Base-by-base conservation (phyloP, 2,797 vertebrate genomes). In the Macropodus opercularis region DNA sequence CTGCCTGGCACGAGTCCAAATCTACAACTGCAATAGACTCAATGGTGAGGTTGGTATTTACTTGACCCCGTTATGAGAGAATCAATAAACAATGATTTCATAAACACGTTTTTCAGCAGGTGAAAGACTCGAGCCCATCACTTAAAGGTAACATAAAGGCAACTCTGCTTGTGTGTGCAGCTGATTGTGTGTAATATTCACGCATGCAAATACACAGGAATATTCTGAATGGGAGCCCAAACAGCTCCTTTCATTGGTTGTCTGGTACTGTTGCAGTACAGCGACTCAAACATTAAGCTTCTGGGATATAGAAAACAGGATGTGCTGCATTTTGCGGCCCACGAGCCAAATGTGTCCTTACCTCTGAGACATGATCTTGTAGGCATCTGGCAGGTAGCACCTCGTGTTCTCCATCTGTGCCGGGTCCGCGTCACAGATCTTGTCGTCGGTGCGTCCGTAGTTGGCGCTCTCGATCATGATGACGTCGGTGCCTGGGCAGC, bases 381-480 rank as follows among this genome's bases (percentile, higher is more conserved):
- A 98, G 29, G 98, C 96, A 79, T 99, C 98, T 36, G 98, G 98
- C 77, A 99, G 94, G 89, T 98, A 99, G 89, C 98, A 99, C 68
- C 95, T 93, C 14, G 96, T 98, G 86, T 99, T 99, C 88, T 99
- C 97, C 98, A 99, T 99, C 91, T 99, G 97, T 52, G 96, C 96
- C 2, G 96, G 98, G 89, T 99, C 97, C 1, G 98, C 97, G 55
- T 99, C 98, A 11, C 98, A 99, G 85, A 99, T 99, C 90, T 99
- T 98, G 89, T 99, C 96, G 2, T 99, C 98, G 0, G 98, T 99
- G 83, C 98, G 94, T 14, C 98, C 98, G 0, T 98, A 99, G 94
- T 99, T 99, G 92, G 98, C 96, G 75, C 96, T 99, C 87, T 99
- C 98, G 0, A 99, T 99, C 97, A 99, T 98, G 90, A 99, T 99